A percentile compares a stretch with the other conserved stretches of the same genome.
Evolutionary conservation across 2,113 vertebrate species (phyloP).

Genomic region (Pseudorhombus dupliciocellatus): DNA sequence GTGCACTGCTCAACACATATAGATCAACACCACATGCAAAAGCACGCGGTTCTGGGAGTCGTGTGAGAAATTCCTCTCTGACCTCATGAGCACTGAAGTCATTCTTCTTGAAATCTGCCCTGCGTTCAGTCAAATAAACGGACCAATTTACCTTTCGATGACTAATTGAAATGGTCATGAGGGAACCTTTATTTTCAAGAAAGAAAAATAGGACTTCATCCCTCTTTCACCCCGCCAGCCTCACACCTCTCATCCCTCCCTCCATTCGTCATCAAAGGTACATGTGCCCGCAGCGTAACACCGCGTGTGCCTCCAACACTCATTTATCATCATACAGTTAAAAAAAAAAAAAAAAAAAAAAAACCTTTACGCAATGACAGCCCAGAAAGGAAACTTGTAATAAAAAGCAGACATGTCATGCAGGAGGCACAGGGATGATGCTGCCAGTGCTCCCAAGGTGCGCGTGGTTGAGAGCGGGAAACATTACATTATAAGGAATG

Average conservation of each 20-base stretch:
- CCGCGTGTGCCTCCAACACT: conserved; percentile 55
- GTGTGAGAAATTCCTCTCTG: conserved; percentile 34
- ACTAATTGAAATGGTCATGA: conserved; percentile 45
- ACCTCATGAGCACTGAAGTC: conserved; percentile 31
- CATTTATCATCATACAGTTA: conserved; percentile 68
- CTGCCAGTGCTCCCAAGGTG: conserved; percentile 71
- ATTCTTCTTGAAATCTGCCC: conserved; percentile 38
- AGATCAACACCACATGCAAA: conserved; percentile 17
- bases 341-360: conserved; percentile 67
- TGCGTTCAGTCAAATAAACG: conserved; percentile 51
- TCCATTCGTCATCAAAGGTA: conserved; percentile 46
- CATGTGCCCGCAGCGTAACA: conserved; percentile 50
- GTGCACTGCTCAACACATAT: conserved; percentile 5
- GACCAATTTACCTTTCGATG: conserved; percentile 40
- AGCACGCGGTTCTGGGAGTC: not conserved
- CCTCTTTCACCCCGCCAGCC: conserved; percentile 25
- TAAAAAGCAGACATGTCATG: conserved; percentile 81
- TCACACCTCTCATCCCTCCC: conserved; percentile 32
- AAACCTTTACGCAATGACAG: conserved; percentile 72
- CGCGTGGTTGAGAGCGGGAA: conserved; percentile 38
- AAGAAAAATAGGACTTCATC: conserved; percentile 35
- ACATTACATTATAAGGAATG: conserved; percentile 72
- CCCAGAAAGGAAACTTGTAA: conserved; percentile 65
- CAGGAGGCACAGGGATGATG: conserved; percentile 66
- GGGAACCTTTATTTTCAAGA: conserved; percentile 28